Base-by-base conservation (phyloP, 2,797 vertebrate genomes). In the Melanogrammus aeglefinus region DNA sequence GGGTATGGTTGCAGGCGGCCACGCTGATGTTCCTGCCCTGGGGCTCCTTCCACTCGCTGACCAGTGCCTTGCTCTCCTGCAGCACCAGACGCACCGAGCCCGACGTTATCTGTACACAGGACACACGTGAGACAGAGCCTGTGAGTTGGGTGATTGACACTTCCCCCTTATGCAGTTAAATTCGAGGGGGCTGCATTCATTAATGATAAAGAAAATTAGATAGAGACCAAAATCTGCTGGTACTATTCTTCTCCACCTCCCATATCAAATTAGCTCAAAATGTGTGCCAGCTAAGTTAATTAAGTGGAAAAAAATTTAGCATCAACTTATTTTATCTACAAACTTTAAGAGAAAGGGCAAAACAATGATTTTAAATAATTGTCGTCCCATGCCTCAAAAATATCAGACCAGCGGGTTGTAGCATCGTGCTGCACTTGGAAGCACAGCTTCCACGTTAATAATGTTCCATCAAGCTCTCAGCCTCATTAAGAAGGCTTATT, bases 21-120 rank as follows among this genome's bases (percentile, higher is more conserved):
- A 99, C 97, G 0, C 98, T 99, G 93, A 99, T 98, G 93, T 99
- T 99, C 85, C 96, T 95, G 70, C 97, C 96, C n/a, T 97, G 96
- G 7, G 98, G 97, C 86, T 99, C 98, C 85, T 98, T 99, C 98
- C 98, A 99, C 79, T 99, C 98, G 0, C 97, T 98, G 81, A 96
- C 97, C 72, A 99, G 90, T 1, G 96, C 95, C 86, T 99, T 99
- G 84, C 95, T 97, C 39, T 99, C 97, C 89, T 99, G 98, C 21
- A 95, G 96, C 75, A 99, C 98, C 86, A 99, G 92, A 70, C 98
- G 94, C 84, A 99, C 97, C 0, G 98, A 99, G 21, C 95, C 97
- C 0, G 98, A 99, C 0, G 98, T 99, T 90, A 99, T 99, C 98
- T 99, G 89, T 9, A 69, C 63, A 69, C 63, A 24, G 24, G 7